These are phyloP conservation scores for Metalampra italica DNA, from an alignment of 2,888 invertebrate genomes.

Conservation along the genomic window DNA sequence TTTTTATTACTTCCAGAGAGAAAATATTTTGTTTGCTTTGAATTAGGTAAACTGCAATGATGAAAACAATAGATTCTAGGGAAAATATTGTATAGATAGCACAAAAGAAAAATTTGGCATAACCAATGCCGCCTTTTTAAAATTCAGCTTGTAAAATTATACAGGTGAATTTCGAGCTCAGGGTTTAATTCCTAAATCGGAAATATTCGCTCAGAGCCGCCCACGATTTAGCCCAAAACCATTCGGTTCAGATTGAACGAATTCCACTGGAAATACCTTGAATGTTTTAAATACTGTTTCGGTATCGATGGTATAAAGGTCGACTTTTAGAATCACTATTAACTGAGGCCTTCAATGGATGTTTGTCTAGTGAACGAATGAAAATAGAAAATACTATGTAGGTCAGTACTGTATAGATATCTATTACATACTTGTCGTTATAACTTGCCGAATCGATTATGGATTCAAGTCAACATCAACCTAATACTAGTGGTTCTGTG, in stretches of 20 bases:
- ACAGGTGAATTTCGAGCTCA: background rate
- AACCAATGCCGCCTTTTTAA: background rate
- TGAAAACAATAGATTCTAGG: too few relatives aligned
- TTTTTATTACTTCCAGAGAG: too few relatives aligned
- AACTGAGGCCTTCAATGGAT: background rate
- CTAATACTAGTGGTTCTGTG: too few relatives aligned
- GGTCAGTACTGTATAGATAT: too few relatives aligned
- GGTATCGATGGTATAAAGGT: background rate
- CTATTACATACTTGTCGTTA: too few relatives aligned
- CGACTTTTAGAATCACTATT: background rate
- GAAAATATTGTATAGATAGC: too few relatives aligned
- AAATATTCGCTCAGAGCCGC: constrained; percentile 2
- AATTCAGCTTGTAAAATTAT: background rate
- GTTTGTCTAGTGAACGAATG: background rate
- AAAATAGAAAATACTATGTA: background rate
- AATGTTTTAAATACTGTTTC: constrained; percentile 3
- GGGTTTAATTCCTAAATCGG: constrained; percentile 7
- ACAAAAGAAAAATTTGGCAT: background rate
- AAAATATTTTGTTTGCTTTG: too few relatives aligned
- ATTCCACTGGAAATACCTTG: background rate
- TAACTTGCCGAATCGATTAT: too few relatives aligned
- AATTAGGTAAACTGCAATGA: too few relatives aligned
- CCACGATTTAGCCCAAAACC: constrained; percentile 4
- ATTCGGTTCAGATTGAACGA: constrained; percentile 3
- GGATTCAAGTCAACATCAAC: too few relatives aligned